Percentiles rank a stretch among this genome's conserved stretches.
Conservation (phyloP, 2,888 invertebrate genomes). For the Rugalucina vietnamica region DNA sequence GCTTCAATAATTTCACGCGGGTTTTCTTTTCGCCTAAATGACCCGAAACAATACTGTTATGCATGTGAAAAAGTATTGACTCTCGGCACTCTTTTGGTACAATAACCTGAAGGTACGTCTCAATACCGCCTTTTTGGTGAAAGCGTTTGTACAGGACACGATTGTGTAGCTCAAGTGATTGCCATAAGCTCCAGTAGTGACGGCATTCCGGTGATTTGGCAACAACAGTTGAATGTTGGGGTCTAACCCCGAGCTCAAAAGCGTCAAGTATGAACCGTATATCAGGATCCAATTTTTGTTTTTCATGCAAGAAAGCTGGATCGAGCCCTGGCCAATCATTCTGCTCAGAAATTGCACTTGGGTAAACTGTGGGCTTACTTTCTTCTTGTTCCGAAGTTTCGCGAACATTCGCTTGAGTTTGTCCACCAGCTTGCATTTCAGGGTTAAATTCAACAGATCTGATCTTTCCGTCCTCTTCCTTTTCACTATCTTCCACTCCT, state of each 20-base stretch:
- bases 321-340: neutral
- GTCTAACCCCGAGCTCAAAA: neutral
- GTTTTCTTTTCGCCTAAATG: conserved; percentile 36
- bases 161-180: neutral
- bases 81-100: conserved; percentile 1
- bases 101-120: neutral
- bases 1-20: neutral
- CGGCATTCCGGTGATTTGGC: neutral
- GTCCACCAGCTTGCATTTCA: too few species aligned
- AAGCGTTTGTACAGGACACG: neutral
- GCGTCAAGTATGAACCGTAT: neutral
- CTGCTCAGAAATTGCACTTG: too few species aligned
- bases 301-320: neutral
- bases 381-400: too few species aligned
- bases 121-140: neutral
- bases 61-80: neutral
- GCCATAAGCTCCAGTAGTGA: neutral
- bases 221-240: neutral
- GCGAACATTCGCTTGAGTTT: too few species aligned
- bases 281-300: neutral
- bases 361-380: too few species aligned
- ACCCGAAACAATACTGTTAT: conserved; percentile 11
- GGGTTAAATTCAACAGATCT: too few species aligned
- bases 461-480: too few species aligned
- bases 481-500: too few species aligned